phyloP scores from a whole-genome alignment of 1,140 invertebrate genomes.

The Conopomorpha cramerella region DNA sequence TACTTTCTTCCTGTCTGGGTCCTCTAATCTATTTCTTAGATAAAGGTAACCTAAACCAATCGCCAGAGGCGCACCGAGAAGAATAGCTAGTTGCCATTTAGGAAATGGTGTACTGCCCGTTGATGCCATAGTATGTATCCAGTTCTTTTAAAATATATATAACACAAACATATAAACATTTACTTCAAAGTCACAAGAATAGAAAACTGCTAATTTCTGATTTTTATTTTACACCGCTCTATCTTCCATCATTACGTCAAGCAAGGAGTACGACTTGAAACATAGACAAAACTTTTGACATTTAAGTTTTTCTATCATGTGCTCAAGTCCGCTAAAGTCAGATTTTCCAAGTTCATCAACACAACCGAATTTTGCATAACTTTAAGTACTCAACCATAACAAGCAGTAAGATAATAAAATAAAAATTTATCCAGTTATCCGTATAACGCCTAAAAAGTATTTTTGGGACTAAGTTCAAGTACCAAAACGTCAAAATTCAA shows the following conservation, averaged over 20 bases:
- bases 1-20: constrained; percentile 59
- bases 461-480: too few species aligned
- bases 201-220: constrained; percentile 1
- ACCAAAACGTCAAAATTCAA: too few species aligned
- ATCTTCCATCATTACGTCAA: constrained; percentile 2
- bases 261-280: constrained; percentile 3
- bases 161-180: constrained; percentile 19
- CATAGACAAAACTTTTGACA: constrained; percentile 9
- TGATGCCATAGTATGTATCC: constrained; percentile 53
- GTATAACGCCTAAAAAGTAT: too few species aligned
- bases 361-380: too few species aligned
- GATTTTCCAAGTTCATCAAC: too few species aligned
- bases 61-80: constrained; percentile 79
- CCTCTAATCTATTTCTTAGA: constrained; percentile 64
- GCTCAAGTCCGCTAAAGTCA: too few species aligned
- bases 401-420: too few species aligned
- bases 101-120: constrained; percentile 54
- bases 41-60: constrained; percentile 83
- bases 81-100: constrained; percentile 76
- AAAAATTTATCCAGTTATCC: too few species aligned
- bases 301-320: constrained; percentile 2
- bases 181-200: constrained; percentile 14
- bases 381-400: too few species aligned
- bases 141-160: constrained; percentile 13
- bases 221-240: constrained; percentile 5